phyloP scores from a whole-genome alignment of 2,113 vertebrate species.

The Pungitius pungitius region DNA sequence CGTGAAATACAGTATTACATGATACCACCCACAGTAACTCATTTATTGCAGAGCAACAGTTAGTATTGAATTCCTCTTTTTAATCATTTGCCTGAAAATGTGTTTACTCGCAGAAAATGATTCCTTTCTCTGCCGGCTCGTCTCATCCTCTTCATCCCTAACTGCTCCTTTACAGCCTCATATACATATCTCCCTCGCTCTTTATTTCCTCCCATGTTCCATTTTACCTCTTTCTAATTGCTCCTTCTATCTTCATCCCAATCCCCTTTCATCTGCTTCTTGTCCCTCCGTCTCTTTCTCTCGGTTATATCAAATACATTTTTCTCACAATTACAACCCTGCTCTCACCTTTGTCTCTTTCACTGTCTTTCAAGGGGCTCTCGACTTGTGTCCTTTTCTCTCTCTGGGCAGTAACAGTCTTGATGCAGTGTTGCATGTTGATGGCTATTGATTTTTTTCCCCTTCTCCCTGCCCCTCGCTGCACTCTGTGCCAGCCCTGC shows the following conservation, averaged over 20 bases:
- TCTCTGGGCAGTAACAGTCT: conserved; percentile 69
- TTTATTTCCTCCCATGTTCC: conserved; percentile 21
- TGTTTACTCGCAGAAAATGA: conserved; percentile 40
- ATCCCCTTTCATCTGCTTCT: conserved; percentile 42
- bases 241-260: conserved; percentile 39
- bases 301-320: conserved; percentile 36
- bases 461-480: conserved; percentile 39
- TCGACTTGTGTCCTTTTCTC: conserved; percentile 23
- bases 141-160: conserved; percentile 29
- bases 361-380: conserved; percentile 23
- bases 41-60: background rate
- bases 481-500: conserved; percentile 51
- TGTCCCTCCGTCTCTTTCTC: background rate
- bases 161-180: conserved; percentile 23
- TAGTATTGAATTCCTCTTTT: conserved; percentile 27
- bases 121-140: conserved; percentile 3
- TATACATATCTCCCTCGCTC: conserved; percentile 24
- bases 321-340: conserved; percentile 46
- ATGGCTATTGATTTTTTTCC: conserved; percentile 72
- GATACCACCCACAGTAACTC: conserved; percentile 20
- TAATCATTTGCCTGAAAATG: conserved; percentile 38
- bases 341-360: conserved; percentile 17
- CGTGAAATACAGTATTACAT: conserved; percentile 7
- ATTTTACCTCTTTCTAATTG: conserved; percentile 24
- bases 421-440: conserved; percentile 77